A percentile compares a stretch with the other conserved stretches of the same genome.
These are phyloP conservation scores for Syngnathoides biaculeatus DNA, from an alignment of 2,113 vertebrate species.

Conservation along the genomic window DNA sequence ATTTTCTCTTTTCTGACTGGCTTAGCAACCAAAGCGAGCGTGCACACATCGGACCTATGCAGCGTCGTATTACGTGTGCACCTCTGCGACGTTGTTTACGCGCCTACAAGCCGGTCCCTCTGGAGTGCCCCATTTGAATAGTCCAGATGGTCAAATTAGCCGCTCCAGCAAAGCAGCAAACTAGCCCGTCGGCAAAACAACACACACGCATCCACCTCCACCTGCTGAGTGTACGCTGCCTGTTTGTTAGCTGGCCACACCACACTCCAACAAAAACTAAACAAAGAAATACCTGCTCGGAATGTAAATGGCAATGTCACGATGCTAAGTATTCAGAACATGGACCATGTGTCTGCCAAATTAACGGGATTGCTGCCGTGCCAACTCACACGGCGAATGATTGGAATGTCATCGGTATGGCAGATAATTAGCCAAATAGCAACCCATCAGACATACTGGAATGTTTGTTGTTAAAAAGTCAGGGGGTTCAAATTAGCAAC, in stretches of 20 bases:
- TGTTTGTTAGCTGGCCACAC: not conserved
- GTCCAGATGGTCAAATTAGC: slow-evolving; percentile 73
- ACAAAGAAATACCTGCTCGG: not conserved
- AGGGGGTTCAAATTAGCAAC: not conserved
- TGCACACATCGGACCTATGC: not conserved
- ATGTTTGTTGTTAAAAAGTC: not conserved
- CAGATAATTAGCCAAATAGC: not conserved
- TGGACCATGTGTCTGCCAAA: not conserved
- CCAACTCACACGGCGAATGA: not conserved
- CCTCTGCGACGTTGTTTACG: slow-evolving; percentile 16
- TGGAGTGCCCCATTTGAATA: slow-evolving; percentile 56
- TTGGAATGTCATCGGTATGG: not conserved
- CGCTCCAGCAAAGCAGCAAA: slow-evolving; percentile 76
- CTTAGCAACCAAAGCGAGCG: slow-evolving; percentile 33
- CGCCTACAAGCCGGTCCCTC: slow-evolving; percentile 53
- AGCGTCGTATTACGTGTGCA: slow-evolving; percentile 9
- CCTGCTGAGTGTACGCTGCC: slow-evolving; percentile 51
- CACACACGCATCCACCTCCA: slow-evolving; percentile 31
- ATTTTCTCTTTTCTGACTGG: slow-evolving; percentile 44
- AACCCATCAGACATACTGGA: not conserved
- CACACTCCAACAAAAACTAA: not conserved
- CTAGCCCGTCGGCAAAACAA: slow-evolving; percentile 51
- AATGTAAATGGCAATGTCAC: not conserved
- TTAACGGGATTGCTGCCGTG: not conserved
- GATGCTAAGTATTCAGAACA: not conserved